Evolutionary conservation across 2,113 vertebrate species (phyloP).

Genomic region (Saiga tatarica): DNA sequence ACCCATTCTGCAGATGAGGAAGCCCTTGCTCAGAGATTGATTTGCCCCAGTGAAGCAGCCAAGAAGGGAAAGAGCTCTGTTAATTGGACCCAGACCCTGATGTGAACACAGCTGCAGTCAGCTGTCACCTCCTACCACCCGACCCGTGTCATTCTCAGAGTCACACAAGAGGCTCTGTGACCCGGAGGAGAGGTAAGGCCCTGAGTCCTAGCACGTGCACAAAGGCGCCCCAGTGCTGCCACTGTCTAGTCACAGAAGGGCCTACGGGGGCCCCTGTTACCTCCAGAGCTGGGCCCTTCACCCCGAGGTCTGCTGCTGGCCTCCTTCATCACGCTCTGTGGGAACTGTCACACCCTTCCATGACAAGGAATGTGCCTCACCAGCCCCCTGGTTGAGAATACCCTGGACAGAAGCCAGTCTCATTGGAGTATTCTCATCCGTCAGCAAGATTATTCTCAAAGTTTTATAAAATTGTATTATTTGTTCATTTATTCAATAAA

Average conservation of each 20-base stretch:
- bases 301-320: neutral
- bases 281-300: neutral
- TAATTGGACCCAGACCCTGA: neutral
- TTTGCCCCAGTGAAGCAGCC: neutral
- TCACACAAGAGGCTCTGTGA: neutral
- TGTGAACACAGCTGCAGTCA: neutral
- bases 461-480: neutral
- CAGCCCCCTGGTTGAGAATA: neutral
- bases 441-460: conserved; percentile 14
- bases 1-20: neutral
- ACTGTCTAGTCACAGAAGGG: neutral
- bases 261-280: neutral
- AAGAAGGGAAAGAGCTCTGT: neutral
- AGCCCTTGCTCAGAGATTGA: neutral
- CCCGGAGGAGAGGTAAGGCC: neutral
- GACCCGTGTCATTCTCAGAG: neutral
- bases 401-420: neutral
- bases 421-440: neutral
- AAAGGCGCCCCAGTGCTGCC: neutral
- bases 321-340: neutral
- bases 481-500: neutral
- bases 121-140: neutral
- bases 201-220: neutral
- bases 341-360: neutral
- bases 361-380: neutral